Base-by-base conservation (phyloP, 2,113 vertebrate species). In the Asarcornis scutulata region DNA sequence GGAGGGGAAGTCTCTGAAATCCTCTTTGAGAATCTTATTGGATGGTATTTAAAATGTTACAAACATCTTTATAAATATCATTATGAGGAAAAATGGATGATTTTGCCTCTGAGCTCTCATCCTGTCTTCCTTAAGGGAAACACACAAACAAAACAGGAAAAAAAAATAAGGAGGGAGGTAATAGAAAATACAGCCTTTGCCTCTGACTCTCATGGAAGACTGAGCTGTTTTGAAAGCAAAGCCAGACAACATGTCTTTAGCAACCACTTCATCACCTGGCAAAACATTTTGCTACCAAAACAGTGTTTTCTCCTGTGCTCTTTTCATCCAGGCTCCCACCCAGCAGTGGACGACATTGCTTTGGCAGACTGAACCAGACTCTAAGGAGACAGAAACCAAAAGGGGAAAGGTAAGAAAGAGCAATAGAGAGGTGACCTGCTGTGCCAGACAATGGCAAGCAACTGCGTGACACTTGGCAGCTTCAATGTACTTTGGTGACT, bases 141-240 rank as follows among this genome's bases (percentile, higher is more conserved):
- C 0, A 1, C 18, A 13, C 17, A 78, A 82, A 82, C 9, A 71
- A 23, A 78, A 14, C 8, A 66, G 16, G 38, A 13, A 3, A 32
- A 67, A 40, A 67, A 32, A 48, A 8, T 48, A 48, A 79, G 36
- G 53, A 79, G 42, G 42, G 31, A 86, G 86, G 26, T 59, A 31
- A 46, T 36, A 91, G 38, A 89, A 96, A 95, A 78, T 79, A 31
- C 58, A 94, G n/a, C 48, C 55, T 93, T 93, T 82, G 40, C 88
- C 50, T 82, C 52, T 60, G 50, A 83, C 48, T 89, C 26, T 78
- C 22, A 9, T 58, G 27, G 64, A 94, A 66, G 32, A 32, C 48
- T 27, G 73, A 84, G 25, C 73, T 89, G 58, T 88, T 95, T 53
- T 7, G 8, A 84, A 86, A 92, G 83, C 66, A 84, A 88, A 92